Conservation (phyloP, 2,797 vertebrate genomes). For the Galaxias olidus region DNA sequence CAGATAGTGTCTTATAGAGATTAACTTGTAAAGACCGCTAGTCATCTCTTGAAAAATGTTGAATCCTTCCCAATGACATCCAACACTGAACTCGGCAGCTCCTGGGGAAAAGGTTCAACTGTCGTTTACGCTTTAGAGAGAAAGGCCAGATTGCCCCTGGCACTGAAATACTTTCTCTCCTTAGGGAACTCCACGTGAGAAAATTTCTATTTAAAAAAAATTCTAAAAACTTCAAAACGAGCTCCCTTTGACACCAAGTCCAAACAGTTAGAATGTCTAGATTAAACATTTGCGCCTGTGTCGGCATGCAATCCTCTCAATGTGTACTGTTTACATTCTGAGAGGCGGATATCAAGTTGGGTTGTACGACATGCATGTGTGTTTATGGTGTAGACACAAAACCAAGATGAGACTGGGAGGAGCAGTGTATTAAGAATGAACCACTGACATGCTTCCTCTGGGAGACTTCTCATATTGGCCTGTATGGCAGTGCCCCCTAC, state of each 20-base stretch:
- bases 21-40: too few species aligned
- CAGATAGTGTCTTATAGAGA: too few species aligned
- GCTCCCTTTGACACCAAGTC: conserved; percentile 48
- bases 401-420: conserved; percentile 42
- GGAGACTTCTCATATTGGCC: conserved; percentile 32
- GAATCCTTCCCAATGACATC: conserved; percentile 55
- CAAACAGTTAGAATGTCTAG: conserved; percentile 47
- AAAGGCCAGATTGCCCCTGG: conserved; percentile 40
- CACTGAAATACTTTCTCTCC: conserved; percentile 52
- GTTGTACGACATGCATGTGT: conserved; percentile 44
- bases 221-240: conserved; percentile 39
- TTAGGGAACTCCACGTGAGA: conserved; percentile 54
- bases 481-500: conserved; percentile 79
- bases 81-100: conserved; percentile 43
- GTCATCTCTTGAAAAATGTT: conserved; percentile 53
- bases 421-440: conserved; percentile 32
- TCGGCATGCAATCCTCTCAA: conserved; percentile 46
- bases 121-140: conserved; percentile 58
- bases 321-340: conserved; percentile 58
- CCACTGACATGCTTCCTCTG: conserved; percentile 38
- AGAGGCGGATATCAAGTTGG: conserved; percentile 48
- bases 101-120: conserved; percentile 54
- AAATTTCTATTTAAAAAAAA: conserved; percentile 61
- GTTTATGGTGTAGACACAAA: conserved; percentile 56
- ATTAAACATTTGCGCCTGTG: conserved; percentile 41